phyloP scores from a whole-genome alignment of 2,888 invertebrate genomes.

The Leptura quadrifasciata region DNA sequence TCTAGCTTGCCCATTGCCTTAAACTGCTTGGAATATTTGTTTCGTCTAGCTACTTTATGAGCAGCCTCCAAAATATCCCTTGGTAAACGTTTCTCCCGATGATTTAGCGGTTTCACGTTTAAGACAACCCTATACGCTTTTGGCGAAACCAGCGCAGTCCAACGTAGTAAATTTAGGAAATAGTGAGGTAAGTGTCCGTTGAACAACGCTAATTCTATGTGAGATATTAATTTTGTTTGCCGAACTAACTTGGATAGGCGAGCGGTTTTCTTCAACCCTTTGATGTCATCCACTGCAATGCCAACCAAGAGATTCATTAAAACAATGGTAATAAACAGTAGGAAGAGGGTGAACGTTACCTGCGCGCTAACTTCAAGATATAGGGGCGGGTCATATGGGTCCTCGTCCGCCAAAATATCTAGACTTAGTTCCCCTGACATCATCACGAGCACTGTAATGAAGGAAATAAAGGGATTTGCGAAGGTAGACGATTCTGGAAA shows the following conservation, averaged over 20 bases:
- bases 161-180: slow-evolving; percentile 83
- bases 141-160: slow-evolving; percentile 87
- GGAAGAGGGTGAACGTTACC: slow-evolving; percentile 86
- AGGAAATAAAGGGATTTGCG: slow-evolving; percentile 88
- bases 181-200: slow-evolving; percentile 87
- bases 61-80: slow-evolving; percentile 87
- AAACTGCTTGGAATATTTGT: slow-evolving; percentile 82
- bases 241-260: slow-evolving; percentile 88
- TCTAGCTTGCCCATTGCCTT: slow-evolving; percentile 79
- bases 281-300: slow-evolving; percentile 91
- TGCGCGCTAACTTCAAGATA: slow-evolving; percentile 87
- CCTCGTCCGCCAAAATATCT: slow-evolving; percentile 84
- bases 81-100: slow-evolving; percentile 87
- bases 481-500: slow-evolving; percentile 89
- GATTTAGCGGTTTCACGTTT: slow-evolving; percentile 89
- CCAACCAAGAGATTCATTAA: slow-evolving; percentile 91
- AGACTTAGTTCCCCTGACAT: slow-evolving; percentile 91
- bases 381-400: slow-evolving; percentile 85
- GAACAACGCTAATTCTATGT: slow-evolving; percentile 88
- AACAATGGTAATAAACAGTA: slow-evolving; percentile 89
- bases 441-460: slow-evolving; percentile 90
- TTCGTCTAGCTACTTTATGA: slow-evolving; percentile 86
- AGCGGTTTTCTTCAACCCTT: slow-evolving; percentile 89
- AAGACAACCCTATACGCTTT: slow-evolving; percentile 88
- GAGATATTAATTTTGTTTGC: slow-evolving; percentile 89